Percentiles rank a stretch among this genome's conserved stretches.
These are phyloP conservation scores for Sebastes matsubarae DNA, from an alignment of 2,797 vertebrate species.

Conservation along the genomic window DNA sequence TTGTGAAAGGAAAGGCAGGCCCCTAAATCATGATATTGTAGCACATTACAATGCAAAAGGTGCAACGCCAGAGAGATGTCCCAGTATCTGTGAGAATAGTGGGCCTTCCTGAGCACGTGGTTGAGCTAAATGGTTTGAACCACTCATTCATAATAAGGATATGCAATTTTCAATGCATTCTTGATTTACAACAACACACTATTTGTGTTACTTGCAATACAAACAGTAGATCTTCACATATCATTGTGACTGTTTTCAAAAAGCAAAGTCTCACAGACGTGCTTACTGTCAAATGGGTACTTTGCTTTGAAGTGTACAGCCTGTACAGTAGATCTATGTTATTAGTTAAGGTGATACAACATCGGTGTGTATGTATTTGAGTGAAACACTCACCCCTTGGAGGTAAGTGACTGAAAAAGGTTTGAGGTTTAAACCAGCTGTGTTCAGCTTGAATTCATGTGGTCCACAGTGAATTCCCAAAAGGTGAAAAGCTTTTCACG, in stretches of 20 bases:
- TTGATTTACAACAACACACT: not conserved
- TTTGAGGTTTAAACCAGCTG: not conserved
- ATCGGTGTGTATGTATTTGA: not conserved
- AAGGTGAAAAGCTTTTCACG: slow-evolving; percentile 1
- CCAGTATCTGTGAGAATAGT: slow-evolving; percentile 11
- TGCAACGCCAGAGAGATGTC: not conserved
- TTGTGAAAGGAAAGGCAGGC: not conserved
- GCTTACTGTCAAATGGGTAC: not conserved
- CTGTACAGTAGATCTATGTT: not conserved
- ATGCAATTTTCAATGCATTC: not conserved
- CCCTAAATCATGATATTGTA: slow-evolving; percentile 12
- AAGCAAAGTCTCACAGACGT: slow-evolving; percentile 14
- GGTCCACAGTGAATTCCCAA: not conserved
- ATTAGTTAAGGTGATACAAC: slow-evolving; percentile 10
- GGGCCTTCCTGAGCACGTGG: slow-evolving; percentile 23
- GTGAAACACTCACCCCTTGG: not conserved
- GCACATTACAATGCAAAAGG: slow-evolving; percentile 13
- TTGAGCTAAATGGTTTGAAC: slow-evolving; percentile 42
- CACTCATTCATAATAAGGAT: not conserved
- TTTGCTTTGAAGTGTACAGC: too few relatives aligned
- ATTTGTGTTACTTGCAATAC: slow-evolving; percentile 3
- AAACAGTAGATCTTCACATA: not conserved
- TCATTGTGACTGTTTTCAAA: not conserved
- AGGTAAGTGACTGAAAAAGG: not conserved
- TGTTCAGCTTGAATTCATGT: not conserved